These are phyloP conservation scores for Falcunculus frontatus DNA, from an alignment of 2,113 vertebrate genomes.

Conservation along the genomic window DNA sequence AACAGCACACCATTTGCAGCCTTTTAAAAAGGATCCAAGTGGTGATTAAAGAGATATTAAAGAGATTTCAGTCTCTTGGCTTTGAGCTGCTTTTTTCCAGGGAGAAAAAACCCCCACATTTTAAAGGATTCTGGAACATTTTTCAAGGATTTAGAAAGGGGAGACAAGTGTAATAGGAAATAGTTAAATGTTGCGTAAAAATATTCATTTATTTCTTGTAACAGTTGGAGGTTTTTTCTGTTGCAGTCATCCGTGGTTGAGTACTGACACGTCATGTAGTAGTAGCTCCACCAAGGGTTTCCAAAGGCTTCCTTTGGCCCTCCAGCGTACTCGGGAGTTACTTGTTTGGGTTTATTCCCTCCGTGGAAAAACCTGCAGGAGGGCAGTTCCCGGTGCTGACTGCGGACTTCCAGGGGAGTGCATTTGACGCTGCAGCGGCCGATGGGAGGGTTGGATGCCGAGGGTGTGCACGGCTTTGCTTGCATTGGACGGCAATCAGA, in stretches of 20 bases:
- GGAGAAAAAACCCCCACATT: accelerated
- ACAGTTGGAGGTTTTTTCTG: not conserved
- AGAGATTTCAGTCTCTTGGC: not conserved
- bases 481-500: accelerated
- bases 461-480: not conserved
- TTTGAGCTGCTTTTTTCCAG: not conserved
- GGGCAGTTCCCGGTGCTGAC: not conserved
- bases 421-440: accelerated
- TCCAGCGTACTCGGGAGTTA: not conserved
- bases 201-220: not conserved
- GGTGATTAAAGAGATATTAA: not conserved
- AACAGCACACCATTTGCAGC: not conserved
- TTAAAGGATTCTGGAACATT: not conserved
- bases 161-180: not conserved
- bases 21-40: not conserved
- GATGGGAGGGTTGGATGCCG: not conserved
- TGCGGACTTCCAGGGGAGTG: not conserved
- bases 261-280: not conserved
- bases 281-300: not conserved
- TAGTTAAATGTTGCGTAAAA: not conserved
- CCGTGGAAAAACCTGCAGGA: not conserved
- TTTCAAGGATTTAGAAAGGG: not conserved
- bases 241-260: not conserved
- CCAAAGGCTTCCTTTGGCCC: not conserved
- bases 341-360: not conserved